A percentile compares a stretch with the other conserved stretches of the same genome.
Conservation (phyloP, 2,113 vertebrate species). For the Spizaetus ornatus region DNA sequence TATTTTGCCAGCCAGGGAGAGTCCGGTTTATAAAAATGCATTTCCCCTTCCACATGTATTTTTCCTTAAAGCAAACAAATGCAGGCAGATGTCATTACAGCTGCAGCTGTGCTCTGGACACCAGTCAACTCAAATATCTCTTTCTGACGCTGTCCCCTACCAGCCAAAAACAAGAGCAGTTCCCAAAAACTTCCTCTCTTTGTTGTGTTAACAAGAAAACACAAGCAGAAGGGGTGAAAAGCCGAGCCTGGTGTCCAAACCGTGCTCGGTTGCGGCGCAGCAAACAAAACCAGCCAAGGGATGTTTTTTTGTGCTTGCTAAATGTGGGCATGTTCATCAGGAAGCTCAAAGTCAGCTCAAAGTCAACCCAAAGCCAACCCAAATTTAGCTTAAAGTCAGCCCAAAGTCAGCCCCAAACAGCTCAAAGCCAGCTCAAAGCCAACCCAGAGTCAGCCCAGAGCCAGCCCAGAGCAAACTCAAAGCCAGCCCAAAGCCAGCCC, state of each 20-base stretch:
- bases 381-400: too few species aligned
- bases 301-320: neutral
- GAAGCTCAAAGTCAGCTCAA: neutral
- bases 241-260: neutral
- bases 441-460: neutral
- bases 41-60: neutral
- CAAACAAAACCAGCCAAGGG: neutral
- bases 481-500: neutral
- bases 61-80: constrained; percentile 44
- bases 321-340: neutral
- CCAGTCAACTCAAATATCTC: constrained; percentile 41
- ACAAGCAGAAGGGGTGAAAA: neutral
- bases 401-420: neutral
- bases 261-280: fast-evolving
- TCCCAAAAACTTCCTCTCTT: neutral
- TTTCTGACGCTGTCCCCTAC: neutral
- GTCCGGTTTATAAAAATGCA: neutral
- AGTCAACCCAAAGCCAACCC: neutral
- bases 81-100: constrained; percentile 39
- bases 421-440: neutral
- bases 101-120: constrained; percentile 5
- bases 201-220: neutral
- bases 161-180: constrained; percentile 10
- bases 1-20: neutral
- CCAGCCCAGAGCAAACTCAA: neutral